phyloP scores from a whole-genome alignment of 2,888 invertebrate species.

The Cataglyphis livida region DNA sequence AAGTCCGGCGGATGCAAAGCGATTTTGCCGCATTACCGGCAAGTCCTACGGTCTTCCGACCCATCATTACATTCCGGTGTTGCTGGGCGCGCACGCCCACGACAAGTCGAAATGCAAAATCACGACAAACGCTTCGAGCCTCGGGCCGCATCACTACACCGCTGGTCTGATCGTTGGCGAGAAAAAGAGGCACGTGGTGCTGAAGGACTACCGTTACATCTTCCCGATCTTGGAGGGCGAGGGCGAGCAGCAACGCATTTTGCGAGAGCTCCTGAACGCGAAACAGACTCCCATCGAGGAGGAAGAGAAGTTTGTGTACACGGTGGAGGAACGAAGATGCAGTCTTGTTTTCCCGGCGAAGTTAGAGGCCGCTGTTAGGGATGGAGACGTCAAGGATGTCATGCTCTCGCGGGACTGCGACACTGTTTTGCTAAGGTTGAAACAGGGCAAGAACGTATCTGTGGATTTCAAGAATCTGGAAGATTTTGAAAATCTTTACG shows the following conservation, averaged over 20 bases:
- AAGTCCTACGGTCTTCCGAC: conserved; percentile 91
- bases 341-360: conserved; percentile 91
- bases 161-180: conserved; percentile 88
- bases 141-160: conserved; percentile 88
- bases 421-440: conserved; percentile 90
- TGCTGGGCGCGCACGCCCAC: conserved; percentile 86
- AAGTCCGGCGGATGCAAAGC: conserved; percentile 93
- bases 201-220: conserved; percentile 91
- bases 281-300: conserved; percentile 87
- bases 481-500: conserved; percentile 88
- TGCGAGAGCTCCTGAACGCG: conserved; percentile 88
- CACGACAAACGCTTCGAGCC: conserved; percentile 88
- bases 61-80: conserved; percentile 93
- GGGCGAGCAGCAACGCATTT: conserved; percentile 89
- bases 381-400: conserved; percentile 92
- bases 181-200: conserved; percentile 89
- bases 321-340: conserved; percentile 91
- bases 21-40: conserved; percentile 92
- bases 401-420: conserved; percentile 92
- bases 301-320: conserved; percentile 90
- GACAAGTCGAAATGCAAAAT: conserved; percentile 88
- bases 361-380: conserved; percentile 91
- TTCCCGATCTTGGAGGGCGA: conserved; percentile 91
- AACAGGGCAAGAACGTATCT: conserved; percentile 91
- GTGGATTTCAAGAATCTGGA: conserved; percentile 89